Evolutionary conservation across 2,797 vertebrate species (phyloP).

Genomic region (Oreochromis grahami): DNA sequence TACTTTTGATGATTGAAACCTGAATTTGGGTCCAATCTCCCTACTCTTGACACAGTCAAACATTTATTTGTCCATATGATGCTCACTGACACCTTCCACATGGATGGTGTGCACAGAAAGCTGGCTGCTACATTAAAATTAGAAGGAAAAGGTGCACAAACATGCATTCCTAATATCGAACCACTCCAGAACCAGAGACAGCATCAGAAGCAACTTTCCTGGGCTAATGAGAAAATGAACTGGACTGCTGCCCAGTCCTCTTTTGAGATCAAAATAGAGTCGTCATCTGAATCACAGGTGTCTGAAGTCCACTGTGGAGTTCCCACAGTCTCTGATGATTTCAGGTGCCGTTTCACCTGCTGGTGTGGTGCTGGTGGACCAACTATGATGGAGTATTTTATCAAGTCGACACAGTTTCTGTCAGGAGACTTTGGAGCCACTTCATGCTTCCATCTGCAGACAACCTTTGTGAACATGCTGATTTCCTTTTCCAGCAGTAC

Average conservation of each 20-base stretch:
- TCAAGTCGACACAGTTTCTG: neutral
- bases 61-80: neutral
- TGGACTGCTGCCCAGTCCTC: no score
- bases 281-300: neutral
- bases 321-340: neutral
- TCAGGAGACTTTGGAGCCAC: neutral
- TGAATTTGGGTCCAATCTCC: neutral
- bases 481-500: neutral
- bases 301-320: neutral
- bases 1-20: neutral
- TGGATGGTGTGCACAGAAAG: neutral
- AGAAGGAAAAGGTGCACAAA: neutral
- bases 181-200: neutral
- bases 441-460: neutral
- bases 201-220: neutral
- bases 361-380: no score
- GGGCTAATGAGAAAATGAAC: no score
- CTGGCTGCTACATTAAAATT: neutral
- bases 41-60: neutral
- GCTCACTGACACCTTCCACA: neutral
- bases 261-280: no score
- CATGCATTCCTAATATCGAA: neutral
- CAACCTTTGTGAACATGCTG: neutral
- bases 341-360: neutral
- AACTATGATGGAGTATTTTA: neutral